These are phyloP conservation scores for Microcebus tavaratra DNA, from an alignment of 2,113 vertebrate genomes.

Conservation along the genomic window DNA sequence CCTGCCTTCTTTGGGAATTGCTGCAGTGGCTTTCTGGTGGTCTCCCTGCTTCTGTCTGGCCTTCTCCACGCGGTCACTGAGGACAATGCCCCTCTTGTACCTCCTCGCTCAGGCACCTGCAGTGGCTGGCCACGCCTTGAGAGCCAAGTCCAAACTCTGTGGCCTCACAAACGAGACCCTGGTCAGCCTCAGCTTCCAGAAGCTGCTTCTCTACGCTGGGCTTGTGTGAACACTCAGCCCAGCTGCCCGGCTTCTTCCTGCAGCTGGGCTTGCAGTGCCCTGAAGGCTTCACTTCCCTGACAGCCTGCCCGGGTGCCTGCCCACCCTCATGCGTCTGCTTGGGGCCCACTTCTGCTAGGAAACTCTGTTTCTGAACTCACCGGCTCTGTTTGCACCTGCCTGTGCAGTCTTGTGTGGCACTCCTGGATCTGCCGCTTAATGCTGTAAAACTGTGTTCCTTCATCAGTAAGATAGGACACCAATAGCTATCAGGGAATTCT, in stretches of 20 bases:
- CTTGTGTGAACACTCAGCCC: accelerated
- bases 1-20: no score
- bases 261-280: not conserved
- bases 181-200: not conserved
- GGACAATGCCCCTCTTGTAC: accelerated
- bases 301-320: accelerated
- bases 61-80: accelerated
- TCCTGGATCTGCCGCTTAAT: accelerated
- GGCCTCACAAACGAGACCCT: not conserved
- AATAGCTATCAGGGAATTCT: not conserved
- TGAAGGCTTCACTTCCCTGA: not conserved
- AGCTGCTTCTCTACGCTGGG: not conserved
- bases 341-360: not conserved
- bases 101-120: not conserved
- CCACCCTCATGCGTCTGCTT: not conserved
- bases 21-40: not conserved
- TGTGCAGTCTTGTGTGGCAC: not conserved
- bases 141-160: not conserved
- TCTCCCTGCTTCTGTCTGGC: not conserved
- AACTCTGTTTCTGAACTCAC: not conserved
- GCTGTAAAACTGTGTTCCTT: not conserved
- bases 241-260: not conserved
- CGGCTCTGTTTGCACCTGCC: no score
- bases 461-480: not conserved
- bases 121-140: accelerated